Conservation (phyloP, 2,888 invertebrate species). For the Parthenolecanium corni region DNA sequence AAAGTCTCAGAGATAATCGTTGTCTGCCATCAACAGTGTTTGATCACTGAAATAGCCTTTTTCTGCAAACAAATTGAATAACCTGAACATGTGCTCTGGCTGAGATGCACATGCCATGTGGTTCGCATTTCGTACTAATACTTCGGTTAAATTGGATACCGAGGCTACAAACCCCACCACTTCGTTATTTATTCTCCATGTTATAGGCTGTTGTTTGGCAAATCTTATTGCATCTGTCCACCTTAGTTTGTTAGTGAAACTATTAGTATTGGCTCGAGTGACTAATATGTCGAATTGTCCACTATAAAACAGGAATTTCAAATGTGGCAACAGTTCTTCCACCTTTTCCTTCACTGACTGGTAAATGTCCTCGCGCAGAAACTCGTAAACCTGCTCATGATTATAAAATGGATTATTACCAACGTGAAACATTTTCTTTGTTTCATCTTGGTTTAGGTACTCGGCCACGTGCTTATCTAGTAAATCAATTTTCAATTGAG, state of each 20-base stretch:
- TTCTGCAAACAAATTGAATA: conserved; percentile 54
- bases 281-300: conserved; percentile 64
- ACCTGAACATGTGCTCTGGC: conserved; percentile 60
- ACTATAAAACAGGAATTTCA: conserved; percentile 67
- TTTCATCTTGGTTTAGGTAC: conserved; percentile 30
- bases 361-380: conserved; percentile 65
- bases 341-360: conserved; percentile 64
- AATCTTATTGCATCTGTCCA: conserved; percentile 55
- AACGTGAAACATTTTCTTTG: conserved; percentile 39
- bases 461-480: background rate
- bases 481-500: background rate
- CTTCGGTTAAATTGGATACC: conserved; percentile 58
- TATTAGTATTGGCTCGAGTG: background rate
- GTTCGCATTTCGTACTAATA: conserved; percentile 64
- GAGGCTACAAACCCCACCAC: conserved; percentile 65
- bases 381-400: conserved; percentile 48
- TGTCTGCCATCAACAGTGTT: too few relatives aligned
- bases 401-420: conserved; percentile 32
- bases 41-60: too few relatives aligned
- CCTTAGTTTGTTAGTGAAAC: conserved; percentile 41
- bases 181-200: conserved; percentile 52
- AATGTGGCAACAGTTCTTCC: conserved; percentile 48
- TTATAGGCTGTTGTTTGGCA: conserved; percentile 49
- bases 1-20: too few relatives aligned
- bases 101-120: conserved; percentile 73